These are phyloP conservation scores for Eremophila alpestris DNA, from an alignment of 2,797 vertebrate genomes.

Conservation along the genomic window DNA sequence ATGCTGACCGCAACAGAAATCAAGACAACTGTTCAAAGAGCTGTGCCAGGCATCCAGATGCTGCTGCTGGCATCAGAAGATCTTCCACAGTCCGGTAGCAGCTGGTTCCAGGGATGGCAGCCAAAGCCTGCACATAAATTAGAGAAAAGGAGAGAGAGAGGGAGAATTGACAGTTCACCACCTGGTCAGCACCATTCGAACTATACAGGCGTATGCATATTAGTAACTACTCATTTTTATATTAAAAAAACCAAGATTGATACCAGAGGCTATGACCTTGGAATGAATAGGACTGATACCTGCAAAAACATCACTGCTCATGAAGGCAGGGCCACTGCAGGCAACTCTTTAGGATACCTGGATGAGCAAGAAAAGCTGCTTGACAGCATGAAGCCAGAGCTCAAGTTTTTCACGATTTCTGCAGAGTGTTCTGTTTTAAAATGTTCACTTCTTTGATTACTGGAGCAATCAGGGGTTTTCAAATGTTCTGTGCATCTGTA, in stretches of 20 bases:
- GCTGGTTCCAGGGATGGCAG: neutral
- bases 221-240: neutral
- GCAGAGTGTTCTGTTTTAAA: neutral
- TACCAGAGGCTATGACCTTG: neutral
- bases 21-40: conserved; percentile 24
- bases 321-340: neutral
- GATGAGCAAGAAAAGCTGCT: neutral
- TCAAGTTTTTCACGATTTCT: neutral
- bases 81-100: conserved; percentile 1
- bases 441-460: neutral
- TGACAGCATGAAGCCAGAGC: neutral
- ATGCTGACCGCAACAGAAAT: conserved; percentile 11
- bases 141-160: neutral
- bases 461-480: neutral
- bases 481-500: neutral
- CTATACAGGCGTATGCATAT: neutral
- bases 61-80: conserved; percentile 12
- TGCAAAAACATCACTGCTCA: neutral
- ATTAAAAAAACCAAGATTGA: neutral
- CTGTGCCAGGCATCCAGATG: conserved; percentile 44
- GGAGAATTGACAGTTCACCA: neutral
- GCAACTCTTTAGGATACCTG: neutral
- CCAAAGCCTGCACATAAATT: neutral
- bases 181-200: neutral
- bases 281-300: neutral